These are phyloP conservation scores for Tricholaema leucomelas DNA, from an alignment of 2,113 vertebrate genomes.

Conservation along the genomic window DNA sequence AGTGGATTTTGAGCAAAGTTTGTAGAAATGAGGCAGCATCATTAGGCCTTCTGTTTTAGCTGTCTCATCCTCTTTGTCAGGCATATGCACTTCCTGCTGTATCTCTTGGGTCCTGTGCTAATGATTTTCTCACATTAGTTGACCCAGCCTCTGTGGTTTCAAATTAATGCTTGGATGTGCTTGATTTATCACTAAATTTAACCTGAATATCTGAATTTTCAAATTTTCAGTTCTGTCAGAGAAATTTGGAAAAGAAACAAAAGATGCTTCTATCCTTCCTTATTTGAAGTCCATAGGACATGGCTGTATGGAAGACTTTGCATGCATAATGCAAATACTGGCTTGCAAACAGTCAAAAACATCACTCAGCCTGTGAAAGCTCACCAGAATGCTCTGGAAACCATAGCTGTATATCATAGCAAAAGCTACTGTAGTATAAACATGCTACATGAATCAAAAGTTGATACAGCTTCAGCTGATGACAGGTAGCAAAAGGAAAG, in stretches of 20 bases:
- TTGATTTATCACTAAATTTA: not conserved
- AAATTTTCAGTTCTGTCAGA: not conserved
- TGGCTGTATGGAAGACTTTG: not conserved
- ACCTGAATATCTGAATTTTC: not conserved
- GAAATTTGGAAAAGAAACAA: not conserved
- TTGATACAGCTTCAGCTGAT: slow-evolving; percentile 21
- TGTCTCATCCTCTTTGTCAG: not conserved
- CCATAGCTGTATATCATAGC: not conserved
- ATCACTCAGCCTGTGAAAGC: not conserved
- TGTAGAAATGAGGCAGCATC: not conserved
- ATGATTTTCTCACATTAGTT: not conserved
- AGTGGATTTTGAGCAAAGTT: not conserved
- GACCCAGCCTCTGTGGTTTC: not conserved
- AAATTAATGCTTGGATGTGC: not conserved
- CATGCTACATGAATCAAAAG: not conserved
- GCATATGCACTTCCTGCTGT: not conserved
- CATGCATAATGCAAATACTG: not conserved
- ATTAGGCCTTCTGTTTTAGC: not conserved
- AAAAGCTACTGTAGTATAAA: not conserved
- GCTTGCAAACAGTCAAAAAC: not conserved
- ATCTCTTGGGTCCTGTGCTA: not conserved
- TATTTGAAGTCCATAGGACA: not conserved
- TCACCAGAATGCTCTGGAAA: not conserved
- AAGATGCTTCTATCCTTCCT: not conserved
- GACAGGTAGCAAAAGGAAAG: slow-evolving; percentile 19